Evolutionary conservation across 2,113 vertebrate species (phyloP), one percentile per base, ranked within the genome.

Genomic region (Uria aalge): DNA sequence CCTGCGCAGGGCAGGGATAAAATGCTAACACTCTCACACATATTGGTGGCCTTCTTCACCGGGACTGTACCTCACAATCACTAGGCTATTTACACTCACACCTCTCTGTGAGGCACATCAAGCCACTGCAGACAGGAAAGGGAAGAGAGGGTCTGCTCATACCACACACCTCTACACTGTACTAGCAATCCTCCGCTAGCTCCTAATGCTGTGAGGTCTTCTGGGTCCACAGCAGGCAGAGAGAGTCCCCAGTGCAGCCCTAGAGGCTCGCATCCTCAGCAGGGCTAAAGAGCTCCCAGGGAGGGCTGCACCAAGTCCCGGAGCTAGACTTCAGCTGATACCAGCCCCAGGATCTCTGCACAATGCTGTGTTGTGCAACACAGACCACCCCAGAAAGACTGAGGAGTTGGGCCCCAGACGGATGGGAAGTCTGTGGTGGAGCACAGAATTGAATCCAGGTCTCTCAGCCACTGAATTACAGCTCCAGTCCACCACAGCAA

Each of bases 381-480:
- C 64, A 43, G 85, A 80, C 85, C 83, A 83, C 77, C 81, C 63
- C 50, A 81, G 68, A 66, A 36, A 40, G 86, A 38, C 41, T n/a
- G 79, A 60, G 72, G 60, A 93, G 73, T 17, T 45, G 32, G 57
- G 69, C 38, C 47, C 34, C 73, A 74, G 45, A 72, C 55, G 47
- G 45, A 38, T 34, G 86, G 67, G 67, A 87, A 75, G 75, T 40
- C 80, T 78, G 88, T 67, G 89, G 64, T 50, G 34, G 55, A 67
- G 84, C 73, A 72, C 2, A 72, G 85, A 83, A 92, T 17, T 41
- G 62, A 82, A 83, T 83, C 57, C 90, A 91, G 68, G 79, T 69
- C 74, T 85, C 41, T 66, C 87, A 79, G 60, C 60, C 81, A 67
- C 64, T 62, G 71, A 77, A 90, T 32, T 60, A 52, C 68, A 94